Base-by-base conservation (phyloP, 2,888 invertebrate species). In the Campoletis raptor region DNA sequence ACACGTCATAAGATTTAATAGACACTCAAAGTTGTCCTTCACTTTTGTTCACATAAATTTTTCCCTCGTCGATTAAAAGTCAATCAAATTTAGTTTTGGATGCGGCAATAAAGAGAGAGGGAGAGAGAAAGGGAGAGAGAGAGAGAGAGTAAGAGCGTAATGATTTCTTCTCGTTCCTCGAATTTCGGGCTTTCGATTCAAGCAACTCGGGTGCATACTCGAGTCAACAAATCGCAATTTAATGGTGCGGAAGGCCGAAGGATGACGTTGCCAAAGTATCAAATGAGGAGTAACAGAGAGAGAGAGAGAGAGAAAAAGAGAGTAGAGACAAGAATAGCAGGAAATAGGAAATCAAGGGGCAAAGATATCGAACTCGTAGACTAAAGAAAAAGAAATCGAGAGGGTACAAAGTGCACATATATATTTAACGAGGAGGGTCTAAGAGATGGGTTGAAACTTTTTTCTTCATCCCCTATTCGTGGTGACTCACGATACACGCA, bases 151-250 rank as follows among this genome's bases (percentile, higher is more conserved):
- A 77, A 81, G 40, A 81, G 45, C 36, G 36, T 24, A 15, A 40
- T 21, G 37, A 48, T 40, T 54, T 42, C 57, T 21, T 70, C 69
- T 67, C 69, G 86, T 84, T 86, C 52, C 74, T 64, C 83, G 83
- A 86, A 86, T 84, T 84, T 84, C 69, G 70, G 84, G 64, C 81
- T 70, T 74, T 10, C 66, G 48, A 66, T 45, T 69, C 70, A 70
- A 61, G 86, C 83, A 82, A 76, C 78, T 85, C 70, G 40, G 61
- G 30, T 40, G 52, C 48, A 69, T 61, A 72, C 54, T 18, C 48
- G 52, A 69, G 78, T 76, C 84, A 74, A 84, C 84, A 84, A 84
- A 86, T 83, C 81, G 80, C 66, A 82, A 83, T 85, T 89, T 86
- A 85, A 89, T 88, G 87, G 61, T 81, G 64, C 81, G 77, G 80